Percentiles rank a stretch among this genome's conserved stretches.
phyloP scores from a whole-genome alignment of 2,888 invertebrate species.

The Aphodius granarius region DNA sequence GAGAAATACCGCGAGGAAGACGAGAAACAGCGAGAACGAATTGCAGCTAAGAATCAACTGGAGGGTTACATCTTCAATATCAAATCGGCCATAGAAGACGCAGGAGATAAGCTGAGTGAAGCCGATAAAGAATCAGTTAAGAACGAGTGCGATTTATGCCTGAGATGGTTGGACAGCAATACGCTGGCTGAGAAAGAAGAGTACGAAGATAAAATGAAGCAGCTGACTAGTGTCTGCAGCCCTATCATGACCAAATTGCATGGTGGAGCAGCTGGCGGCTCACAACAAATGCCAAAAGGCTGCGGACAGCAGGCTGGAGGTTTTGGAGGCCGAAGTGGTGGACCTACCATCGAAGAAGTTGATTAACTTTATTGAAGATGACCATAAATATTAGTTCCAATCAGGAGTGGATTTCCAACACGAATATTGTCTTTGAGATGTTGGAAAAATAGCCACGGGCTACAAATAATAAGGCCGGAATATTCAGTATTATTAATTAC shows the following conservation, averaged over 20 bases:
- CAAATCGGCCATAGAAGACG: constrained; percentile 67
- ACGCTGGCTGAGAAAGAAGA: constrained; percentile 68
- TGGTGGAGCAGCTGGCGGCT: constrained; percentile 39
- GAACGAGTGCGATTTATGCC: constrained; percentile 59
- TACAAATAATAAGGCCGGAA: too few species aligned
- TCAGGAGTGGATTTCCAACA: not conserved
- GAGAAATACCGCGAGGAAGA: constrained; percentile 74
- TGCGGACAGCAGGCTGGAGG: constrained; percentile 40
- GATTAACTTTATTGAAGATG: constrained; percentile 26
- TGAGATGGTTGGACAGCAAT: constrained; percentile 70
- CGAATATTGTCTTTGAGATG: not conserved
- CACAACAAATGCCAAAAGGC: constrained; percentile 33
- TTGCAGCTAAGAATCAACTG: constrained; percentile 68
- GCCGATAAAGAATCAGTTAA: constrained; percentile 63
- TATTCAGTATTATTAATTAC: too few species aligned
- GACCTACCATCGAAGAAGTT: constrained; percentile 41
- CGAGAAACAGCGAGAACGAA: constrained; percentile 66
- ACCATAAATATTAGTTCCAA: not conserved
- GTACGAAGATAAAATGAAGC: constrained; percentile 64
- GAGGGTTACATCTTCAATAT: constrained; percentile 69
- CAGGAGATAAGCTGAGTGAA: constrained; percentile 63
- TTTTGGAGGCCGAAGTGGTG: constrained; percentile 31
- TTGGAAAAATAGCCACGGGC: too few species aligned
- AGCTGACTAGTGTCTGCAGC: constrained; percentile 54
- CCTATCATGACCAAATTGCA: constrained; percentile 63